phyloP scores from a whole-genome alignment of 2,113 vertebrate species.

The Murina feae region DNA sequence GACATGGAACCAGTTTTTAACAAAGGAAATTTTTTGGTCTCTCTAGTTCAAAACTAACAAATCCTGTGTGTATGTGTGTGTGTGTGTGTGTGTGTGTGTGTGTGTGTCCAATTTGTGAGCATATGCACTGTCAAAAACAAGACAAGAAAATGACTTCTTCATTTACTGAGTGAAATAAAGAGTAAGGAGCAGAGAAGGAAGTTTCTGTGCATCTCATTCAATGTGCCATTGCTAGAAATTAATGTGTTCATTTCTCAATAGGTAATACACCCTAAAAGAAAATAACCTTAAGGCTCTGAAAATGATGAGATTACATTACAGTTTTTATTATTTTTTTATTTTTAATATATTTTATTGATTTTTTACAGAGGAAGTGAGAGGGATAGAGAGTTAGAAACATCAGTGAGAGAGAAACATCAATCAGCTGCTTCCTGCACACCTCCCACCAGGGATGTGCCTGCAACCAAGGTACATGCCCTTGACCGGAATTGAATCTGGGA shows the following conservation, averaged over 20 bases:
- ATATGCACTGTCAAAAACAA: neutral
- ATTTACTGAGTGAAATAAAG: neutral
- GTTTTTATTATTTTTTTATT: too few relatives aligned
- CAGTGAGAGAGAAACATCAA: too few relatives aligned
- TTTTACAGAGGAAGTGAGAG: too few relatives aligned
- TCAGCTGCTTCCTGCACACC: too few relatives aligned
- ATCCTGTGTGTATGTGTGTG: neutral
- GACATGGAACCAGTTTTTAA: neutral
- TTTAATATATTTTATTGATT: too few relatives aligned
- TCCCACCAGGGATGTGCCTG: too few relatives aligned
- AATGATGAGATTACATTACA: neutral
- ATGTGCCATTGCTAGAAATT: neutral
- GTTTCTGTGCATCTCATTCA: neutral
- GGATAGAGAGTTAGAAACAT: too few relatives aligned
- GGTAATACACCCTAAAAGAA: neutral
- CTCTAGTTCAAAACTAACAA: neutral
- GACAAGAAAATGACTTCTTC: neutral
- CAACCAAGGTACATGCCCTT: too few relatives aligned
- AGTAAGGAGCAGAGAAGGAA: neutral
- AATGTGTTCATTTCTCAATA: neutral
- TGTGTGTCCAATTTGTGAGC: neutral
- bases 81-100: neutral
- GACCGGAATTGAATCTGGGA: too few relatives aligned
- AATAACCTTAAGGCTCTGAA: neutral
- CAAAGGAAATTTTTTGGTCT: neutral